phyloP scores from a whole-genome alignment of 2,888 invertebrate species.

The Polydesmus complanatus region DNA sequence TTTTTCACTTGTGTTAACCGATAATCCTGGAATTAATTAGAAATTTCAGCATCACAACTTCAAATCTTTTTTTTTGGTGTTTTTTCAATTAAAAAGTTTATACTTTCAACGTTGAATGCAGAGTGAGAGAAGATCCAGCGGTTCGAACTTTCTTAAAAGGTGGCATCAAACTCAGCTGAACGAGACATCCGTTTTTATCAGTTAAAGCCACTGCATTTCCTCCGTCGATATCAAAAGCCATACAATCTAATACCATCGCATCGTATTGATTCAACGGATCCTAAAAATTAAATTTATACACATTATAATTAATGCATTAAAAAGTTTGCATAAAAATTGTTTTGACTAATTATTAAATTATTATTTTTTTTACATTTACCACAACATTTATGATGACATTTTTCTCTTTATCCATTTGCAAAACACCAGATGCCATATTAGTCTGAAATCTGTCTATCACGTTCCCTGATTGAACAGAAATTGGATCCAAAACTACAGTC shows the following conservation, averaged over 20 bases:
- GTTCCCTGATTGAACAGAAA: neutral
- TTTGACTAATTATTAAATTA: too few species aligned
- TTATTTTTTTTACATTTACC: neutral
- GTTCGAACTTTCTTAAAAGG: conserved; percentile 9
- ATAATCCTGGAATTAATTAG: neutral
- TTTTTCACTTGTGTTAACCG: neutral
- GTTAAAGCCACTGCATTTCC: conserved; percentile 1
- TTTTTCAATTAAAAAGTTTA: neutral
- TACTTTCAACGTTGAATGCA: conserved; percentile 6
- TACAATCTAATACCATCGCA: conserved; percentile 5
- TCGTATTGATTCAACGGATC: conserved; percentile 11
- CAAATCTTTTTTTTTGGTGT: neutral
- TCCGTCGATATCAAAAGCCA: conserved; percentile 1
- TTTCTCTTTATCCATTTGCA: conserved; percentile 1
- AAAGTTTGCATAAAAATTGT: neutral
- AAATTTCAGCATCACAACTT: neutral
- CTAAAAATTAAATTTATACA: neutral
- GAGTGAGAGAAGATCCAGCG: neutral
- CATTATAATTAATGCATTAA: neutral
- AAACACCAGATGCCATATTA: conserved; percentile 1
- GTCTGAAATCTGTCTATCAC: neutral
- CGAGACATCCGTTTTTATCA: conserved; percentile 10
- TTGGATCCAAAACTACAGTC: conserved; percentile 5
- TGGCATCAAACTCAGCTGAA: conserved; percentile 9
- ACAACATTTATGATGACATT: conserved; percentile 5